phyloP scores from a whole-genome alignment of 1,140 invertebrate genomes.

The Anthonomus grandis region DNA sequence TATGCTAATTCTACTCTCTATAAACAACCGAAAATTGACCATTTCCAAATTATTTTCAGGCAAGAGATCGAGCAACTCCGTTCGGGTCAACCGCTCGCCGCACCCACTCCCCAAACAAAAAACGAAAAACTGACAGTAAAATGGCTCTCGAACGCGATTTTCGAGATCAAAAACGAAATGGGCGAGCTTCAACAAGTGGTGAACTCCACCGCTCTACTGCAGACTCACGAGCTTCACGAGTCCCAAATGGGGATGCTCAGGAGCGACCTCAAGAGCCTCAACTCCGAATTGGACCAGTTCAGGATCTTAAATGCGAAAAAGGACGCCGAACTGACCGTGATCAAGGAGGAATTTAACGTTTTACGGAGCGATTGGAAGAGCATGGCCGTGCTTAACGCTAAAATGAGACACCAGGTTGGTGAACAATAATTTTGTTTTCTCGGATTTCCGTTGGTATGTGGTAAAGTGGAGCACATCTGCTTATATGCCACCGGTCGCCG shows the following conservation, averaged over 20 bases:
- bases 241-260: conserved; percentile 41
- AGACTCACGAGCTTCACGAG: conserved; percentile 41
- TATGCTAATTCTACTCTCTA: too few species aligned
- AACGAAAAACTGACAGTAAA: conserved; percentile 51
- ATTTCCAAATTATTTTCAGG: conserved; percentile 33
- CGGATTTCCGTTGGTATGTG: too few species aligned
- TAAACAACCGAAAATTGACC: too few species aligned
- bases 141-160: conserved; percentile 47
- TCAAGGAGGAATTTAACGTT: conserved; percentile 41
- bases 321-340: conserved; percentile 38
- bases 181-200: conserved; percentile 46
- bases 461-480: too few species aligned
- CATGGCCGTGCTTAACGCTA: conserved; percentile 40
- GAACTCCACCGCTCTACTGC: conserved; percentile 43
- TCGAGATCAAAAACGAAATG: conserved; percentile 48
- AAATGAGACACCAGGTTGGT: conserved; percentile 46
- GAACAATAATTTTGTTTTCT: too few species aligned
- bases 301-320: conserved; percentile 40
- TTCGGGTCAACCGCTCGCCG: conserved; percentile 17
- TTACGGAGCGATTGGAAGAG: conserved; percentile 39
- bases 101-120: conserved; percentile 35
- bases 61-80: conserved; percentile 41
- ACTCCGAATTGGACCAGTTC: conserved; percentile 39
- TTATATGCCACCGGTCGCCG: too few species aligned
- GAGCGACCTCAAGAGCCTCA: conserved; percentile 45